These are phyloP conservation scores for Lathronympha strigana DNA, from an alignment of 2,888 invertebrate species.

Conservation along the genomic window DNA sequence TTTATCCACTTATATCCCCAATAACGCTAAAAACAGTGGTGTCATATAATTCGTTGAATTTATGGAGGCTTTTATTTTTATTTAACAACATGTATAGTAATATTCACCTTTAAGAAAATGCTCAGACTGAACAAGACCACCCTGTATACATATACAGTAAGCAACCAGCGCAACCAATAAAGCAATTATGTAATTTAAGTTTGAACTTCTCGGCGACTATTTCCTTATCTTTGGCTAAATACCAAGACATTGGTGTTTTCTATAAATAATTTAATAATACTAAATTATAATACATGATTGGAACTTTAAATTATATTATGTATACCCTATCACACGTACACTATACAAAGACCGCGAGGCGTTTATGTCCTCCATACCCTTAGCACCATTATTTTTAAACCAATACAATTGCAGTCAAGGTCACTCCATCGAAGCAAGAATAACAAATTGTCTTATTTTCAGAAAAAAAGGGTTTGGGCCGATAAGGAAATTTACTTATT, in stretches of 20 bases:
- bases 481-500: too few relatives aligned
- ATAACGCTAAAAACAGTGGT: too few relatives aligned
- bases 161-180: conserved; percentile 21
- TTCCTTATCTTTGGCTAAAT: conserved; percentile 34
- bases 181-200: conserved; percentile 14
- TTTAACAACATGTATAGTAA: too few relatives aligned
- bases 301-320: conserved; percentile 22
- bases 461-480: conserved; percentile 54
- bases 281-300: conserved; percentile 37
- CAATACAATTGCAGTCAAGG: conserved; percentile 25
- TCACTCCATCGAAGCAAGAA: background rate
- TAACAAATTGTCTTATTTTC: background rate
- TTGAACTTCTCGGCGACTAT: conserved; percentile 14
- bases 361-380: conserved; percentile 48
- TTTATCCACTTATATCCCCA: too few relatives aligned
- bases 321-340: conserved; percentile 39
- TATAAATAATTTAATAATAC: conserved; percentile 38
- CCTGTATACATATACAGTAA: background rate
- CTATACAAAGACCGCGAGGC: conserved; percentile 45
- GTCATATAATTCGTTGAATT: too few relatives aligned
- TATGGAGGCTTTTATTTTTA: too few relatives aligned
- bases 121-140: too few relatives aligned
- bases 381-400: conserved; percentile 54
- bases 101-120: too few relatives aligned
- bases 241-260: conserved; percentile 27